Evolutionary conservation across 1,140 invertebrate species (phyloP).

Genomic region (Ceratosolen solmsi): DNA sequence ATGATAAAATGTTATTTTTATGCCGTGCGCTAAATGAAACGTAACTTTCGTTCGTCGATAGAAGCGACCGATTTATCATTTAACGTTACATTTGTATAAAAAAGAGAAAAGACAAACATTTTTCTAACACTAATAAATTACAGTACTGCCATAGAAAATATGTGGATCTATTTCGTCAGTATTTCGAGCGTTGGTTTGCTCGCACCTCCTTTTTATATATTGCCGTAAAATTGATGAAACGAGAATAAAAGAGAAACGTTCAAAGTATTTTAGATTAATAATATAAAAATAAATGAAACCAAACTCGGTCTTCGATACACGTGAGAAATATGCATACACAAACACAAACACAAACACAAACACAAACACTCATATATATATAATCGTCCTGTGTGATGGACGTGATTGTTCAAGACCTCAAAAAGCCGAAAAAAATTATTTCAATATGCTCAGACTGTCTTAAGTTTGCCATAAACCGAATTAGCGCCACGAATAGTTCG

Average conservation of each 20-base stretch:
- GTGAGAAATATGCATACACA: background rate
- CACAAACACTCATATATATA: conserved; percentile 51
- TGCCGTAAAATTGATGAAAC: conserved; percentile 25
- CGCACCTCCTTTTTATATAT: conserved; percentile 39
- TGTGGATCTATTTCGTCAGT: conserved; percentile 55
- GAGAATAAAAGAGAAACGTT: conserved; percentile 15
- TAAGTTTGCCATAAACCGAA: conserved; percentile 68
- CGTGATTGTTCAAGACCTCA: background rate
- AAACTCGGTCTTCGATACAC: conserved; percentile 20
- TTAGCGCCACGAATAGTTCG: conserved; percentile 55
- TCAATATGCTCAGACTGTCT: conserved; percentile 68
- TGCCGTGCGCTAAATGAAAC: conserved; percentile 1
- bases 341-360: too few relatives aligned
- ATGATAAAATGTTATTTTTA: conserved; percentile 9
- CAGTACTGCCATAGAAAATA: conserved; percentile 55
- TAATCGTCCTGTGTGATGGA: background rate
- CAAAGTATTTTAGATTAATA: conserved; percentile 32
- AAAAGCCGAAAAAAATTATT: conserved; percentile 43
- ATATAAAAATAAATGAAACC: background rate
- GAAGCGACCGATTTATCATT: conserved; percentile 6
- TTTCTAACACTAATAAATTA: conserved; percentile 60
- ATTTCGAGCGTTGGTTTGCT: conserved; percentile 55
- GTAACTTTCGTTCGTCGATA: conserved; percentile 26
- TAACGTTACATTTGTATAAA: conserved; percentile 5
- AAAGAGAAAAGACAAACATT: conserved; percentile 37